phyloP scores from a whole-genome alignment of 2,113 vertebrate species.

The Oryzias curvinotus region DNA sequence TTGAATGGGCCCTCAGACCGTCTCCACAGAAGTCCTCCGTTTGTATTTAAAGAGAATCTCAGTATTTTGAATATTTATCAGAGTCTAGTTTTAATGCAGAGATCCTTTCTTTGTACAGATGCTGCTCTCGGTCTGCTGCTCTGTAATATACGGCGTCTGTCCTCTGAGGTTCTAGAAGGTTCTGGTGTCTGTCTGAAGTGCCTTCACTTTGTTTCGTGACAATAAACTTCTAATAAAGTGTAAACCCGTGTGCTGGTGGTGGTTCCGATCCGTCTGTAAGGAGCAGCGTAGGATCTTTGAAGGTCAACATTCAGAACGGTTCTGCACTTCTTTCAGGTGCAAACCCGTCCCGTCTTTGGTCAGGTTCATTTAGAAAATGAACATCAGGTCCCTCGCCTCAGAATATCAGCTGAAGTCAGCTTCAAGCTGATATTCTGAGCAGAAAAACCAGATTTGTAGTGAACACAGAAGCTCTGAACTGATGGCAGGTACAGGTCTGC shows the following conservation, averaged over 20 bases:
- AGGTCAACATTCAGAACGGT: too few relatives aligned
- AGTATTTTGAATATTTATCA: slow-evolving; percentile 89
- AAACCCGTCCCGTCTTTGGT: too few relatives aligned
- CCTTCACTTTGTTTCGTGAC: slow-evolving; percentile 89
- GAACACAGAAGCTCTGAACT: too few relatives aligned
- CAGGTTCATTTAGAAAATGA: too few relatives aligned
- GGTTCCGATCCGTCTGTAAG: neutral
- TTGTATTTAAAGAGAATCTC: slow-evolving; percentile 86
- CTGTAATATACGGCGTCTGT: slow-evolving; percentile 44
- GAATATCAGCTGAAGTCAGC: too few relatives aligned
- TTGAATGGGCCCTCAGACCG: neutral
- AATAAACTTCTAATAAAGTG: slow-evolving; percentile 83
- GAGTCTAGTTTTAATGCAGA: slow-evolving; percentile 82
- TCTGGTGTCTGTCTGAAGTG: slow-evolving; percentile 79
- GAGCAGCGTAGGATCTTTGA: too few relatives aligned
- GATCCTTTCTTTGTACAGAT: slow-evolving; percentile 76
- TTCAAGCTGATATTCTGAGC: too few relatives aligned
- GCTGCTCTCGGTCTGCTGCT: slow-evolving; percentile 36
- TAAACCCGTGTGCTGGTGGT: slow-evolving; percentile 36
- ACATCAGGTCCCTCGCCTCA: too few relatives aligned
- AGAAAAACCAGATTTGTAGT: too few relatives aligned
- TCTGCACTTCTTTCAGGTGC: too few relatives aligned
- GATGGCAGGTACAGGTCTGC: too few relatives aligned
- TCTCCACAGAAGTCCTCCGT: slow-evolving; percentile 12
- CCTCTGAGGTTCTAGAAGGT: slow-evolving; percentile 42